These are phyloP conservation scores for Brassicogethes aeneus DNA, from an alignment of 2,888 invertebrate species.

Conservation along the genomic window DNA sequence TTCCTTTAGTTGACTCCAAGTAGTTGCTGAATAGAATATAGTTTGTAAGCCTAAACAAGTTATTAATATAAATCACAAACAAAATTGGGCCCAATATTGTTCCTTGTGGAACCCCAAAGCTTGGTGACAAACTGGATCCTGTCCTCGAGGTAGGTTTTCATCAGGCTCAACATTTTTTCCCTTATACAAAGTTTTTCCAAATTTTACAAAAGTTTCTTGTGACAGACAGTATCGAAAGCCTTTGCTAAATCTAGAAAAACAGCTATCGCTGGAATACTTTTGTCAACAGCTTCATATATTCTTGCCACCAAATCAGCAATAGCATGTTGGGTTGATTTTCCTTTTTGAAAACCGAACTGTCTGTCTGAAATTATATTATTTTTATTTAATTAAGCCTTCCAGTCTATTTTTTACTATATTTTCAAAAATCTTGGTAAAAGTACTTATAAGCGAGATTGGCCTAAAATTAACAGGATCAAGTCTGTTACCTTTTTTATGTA, in stretches of 20 bases:
- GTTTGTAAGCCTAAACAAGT: background rate
- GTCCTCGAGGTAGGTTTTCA: background rate
- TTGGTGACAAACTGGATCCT: background rate
- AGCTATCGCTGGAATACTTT: background rate
- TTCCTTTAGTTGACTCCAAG: background rate
- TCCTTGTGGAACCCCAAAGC: background rate
- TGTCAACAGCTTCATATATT: background rate
- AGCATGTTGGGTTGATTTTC: background rate
- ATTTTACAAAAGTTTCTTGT: background rate
- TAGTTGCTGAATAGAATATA: background rate
- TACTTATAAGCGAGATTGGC: background rate
- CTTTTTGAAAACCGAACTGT: too few species aligned
- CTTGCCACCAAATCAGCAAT: background rate
- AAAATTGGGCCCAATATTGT: background rate
- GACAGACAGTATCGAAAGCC: background rate
- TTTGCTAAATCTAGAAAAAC: background rate
- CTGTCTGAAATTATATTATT: background rate
- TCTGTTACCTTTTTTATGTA: background rate
- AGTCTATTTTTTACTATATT: too few species aligned
- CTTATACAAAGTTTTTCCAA: background rate
- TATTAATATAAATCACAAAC: background rate
- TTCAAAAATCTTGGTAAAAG: background rate
- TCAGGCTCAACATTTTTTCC: background rate
- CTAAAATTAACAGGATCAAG: background rate
- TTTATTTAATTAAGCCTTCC: background rate